Evolutionary conservation across 2,888 invertebrate genomes (phyloP).

Genomic region (Napeogenes sylphis): DNA sequence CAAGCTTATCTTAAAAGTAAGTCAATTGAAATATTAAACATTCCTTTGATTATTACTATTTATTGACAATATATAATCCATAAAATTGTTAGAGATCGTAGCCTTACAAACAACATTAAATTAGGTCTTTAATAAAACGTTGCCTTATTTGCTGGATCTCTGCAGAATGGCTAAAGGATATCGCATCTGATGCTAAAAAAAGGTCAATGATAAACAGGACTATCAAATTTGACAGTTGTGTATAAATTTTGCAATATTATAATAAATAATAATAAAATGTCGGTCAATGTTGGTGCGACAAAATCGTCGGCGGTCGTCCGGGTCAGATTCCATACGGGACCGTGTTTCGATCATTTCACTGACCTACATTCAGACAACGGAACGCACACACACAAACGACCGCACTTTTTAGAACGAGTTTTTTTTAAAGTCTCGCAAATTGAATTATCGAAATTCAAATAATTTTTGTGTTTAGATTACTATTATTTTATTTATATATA

Average conservation of each 20-base stretch:
- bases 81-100: not conserved
- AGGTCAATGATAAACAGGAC: too few relatives aligned
- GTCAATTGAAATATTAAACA: slow-evolving; percentile 34
- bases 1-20: slow-evolving; percentile 42
- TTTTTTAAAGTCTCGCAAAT: slow-evolving; percentile 21
- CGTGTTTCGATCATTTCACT: slow-evolving; percentile 74
- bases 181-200: too few relatives aligned
- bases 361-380: slow-evolving; percentile 63
- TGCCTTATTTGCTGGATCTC: too few relatives aligned
- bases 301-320: slow-evolving; percentile 59
- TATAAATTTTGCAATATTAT: not conserved
- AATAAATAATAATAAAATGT: slow-evolving; percentile 44
- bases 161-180: too few relatives aligned
- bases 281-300: slow-evolving; percentile 53
- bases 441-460: slow-evolving; percentile 12
- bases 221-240: too few relatives aligned
- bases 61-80: not conserved
- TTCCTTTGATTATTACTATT: not conserved
- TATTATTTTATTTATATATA: not conserved
- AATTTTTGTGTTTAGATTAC: not conserved
- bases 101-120: not conserved
- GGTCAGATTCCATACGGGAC: slow-evolving; percentile 72
- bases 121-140: too few relatives aligned
- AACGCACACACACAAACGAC: slow-evolving; percentile 32
- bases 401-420: slow-evolving; percentile 27